phyloP scores from a whole-genome alignment of 1,140 invertebrate genomes.

The Tetramorium alpestre region DNA sequence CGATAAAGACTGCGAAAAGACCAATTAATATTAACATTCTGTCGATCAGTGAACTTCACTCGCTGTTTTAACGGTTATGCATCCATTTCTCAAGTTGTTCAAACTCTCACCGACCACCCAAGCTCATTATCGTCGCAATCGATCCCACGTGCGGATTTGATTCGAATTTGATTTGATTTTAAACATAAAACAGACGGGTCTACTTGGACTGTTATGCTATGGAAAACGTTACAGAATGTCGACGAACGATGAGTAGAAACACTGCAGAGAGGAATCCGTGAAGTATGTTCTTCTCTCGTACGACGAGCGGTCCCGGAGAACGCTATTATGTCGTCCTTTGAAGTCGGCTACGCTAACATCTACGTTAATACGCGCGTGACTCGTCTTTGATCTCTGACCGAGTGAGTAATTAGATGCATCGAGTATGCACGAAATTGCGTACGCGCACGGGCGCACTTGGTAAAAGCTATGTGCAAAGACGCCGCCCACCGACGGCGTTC shows the following conservation, averaged over 20 bases:
- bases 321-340: constrained; percentile 33
- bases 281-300: not conserved
- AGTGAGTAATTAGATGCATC: constrained; percentile 46
- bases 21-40: constrained; percentile 51
- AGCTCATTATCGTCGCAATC: not conserved
- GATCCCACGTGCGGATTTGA: not conserved
- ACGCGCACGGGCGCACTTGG: not conserved
- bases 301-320: not conserved
- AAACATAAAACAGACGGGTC: constrained; percentile 1
- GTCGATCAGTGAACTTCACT: not conserved
- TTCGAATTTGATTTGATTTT: not conserved
- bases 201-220: not conserved
- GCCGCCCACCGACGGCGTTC: not conserved
- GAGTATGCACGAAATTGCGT: constrained; percentile 41
- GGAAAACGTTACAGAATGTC: not conserved
- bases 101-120: constrained; percentile 30
- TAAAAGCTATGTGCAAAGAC: not conserved
- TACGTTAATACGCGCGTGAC: constrained; percentile 43
- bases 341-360: constrained; percentile 11
- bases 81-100: not conserved
- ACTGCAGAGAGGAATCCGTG: not conserved
- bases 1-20: constrained; percentile 14
- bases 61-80: constrained; percentile 1
- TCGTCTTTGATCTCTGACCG: constrained; percentile 58
- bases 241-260: not conserved